phyloP scores from a whole-genome alignment of 1,140 invertebrate genomes.

The Drosophila kikkawai region DNA sequence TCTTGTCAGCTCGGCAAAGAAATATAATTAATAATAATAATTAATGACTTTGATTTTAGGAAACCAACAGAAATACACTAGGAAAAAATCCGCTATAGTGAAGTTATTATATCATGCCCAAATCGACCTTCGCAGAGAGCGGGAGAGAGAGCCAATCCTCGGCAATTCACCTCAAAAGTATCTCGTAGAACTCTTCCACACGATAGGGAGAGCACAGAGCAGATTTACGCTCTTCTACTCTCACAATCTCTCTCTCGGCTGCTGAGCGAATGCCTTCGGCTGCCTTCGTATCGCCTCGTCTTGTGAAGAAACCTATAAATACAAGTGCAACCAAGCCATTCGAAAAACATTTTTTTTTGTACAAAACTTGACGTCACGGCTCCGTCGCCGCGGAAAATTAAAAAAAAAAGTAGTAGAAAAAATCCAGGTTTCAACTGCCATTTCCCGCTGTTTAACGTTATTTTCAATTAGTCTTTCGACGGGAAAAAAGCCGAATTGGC shows the following conservation, averaged over 20 bases:
- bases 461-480: neutral
- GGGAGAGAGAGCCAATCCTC: neutral
- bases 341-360: neutral
- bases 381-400: conserved; percentile 2
- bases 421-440: neutral
- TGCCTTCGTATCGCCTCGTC: neutral
- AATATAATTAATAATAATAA: too few relatives aligned
- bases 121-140: conserved; percentile 5
- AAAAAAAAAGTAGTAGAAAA: neutral
- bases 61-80: neutral
- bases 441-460: neutral
- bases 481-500: conserved; percentile 6
- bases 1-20: too few relatives aligned
- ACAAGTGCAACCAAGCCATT: conserved; percentile 3
- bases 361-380: neutral
- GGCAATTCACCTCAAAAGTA: neutral
- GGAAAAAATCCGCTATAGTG: neutral
- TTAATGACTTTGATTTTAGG: neutral
- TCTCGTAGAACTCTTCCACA: neutral
- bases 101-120: conserved; percentile 3
- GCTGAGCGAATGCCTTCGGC: neutral
- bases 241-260: neutral
- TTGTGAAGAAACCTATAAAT: conserved; percentile 3
- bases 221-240: neutral
- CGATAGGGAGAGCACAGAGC: neutral